phyloP scores from a whole-genome alignment of 2,113 vertebrate genomes.

The Labrus mixtus region DNA sequence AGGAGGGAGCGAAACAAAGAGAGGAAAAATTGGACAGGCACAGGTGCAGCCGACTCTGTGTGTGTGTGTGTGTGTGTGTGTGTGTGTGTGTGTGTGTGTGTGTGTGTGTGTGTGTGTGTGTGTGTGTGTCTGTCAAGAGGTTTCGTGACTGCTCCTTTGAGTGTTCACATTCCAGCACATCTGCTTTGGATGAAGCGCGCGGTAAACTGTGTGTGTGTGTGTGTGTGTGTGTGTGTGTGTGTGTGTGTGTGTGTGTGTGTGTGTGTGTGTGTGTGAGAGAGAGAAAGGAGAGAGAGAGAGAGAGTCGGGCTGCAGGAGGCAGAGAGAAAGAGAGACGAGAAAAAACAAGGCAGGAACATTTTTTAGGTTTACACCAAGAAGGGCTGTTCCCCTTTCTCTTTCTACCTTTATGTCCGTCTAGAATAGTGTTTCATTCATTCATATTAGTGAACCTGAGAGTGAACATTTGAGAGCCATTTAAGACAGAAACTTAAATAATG shows the following conservation, averaged over 20 bases:
- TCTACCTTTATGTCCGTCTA: not conserved
- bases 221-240: slow-evolving; percentile 38
- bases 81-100: slow-evolving; percentile 13
- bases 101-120: slow-evolving; percentile 1
- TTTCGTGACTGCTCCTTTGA: slow-evolving; percentile 76
- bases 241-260: slow-evolving; percentile 29
- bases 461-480: not conserved
- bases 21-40: slow-evolving; percentile 59
- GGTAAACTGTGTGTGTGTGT: slow-evolving; percentile 51
- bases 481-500: not conserved
- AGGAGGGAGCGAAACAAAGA: slow-evolving; percentile 30
- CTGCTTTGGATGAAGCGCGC: slow-evolving; percentile 72
- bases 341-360: slow-evolving; percentile 23
- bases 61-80: slow-evolving; percentile 10
- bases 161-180: slow-evolving; percentile 78
- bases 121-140: slow-evolving; percentile 58
- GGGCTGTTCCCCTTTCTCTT: slow-evolving; percentile 12
- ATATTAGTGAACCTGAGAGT: not conserved
- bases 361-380: not conserved
- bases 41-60: slow-evolving; percentile 75
- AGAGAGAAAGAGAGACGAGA: not conserved
- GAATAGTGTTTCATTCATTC: not conserved
- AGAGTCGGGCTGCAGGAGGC: not conserved
- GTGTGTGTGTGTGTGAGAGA: not conserved
- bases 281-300: slow-evolving; percentile 4